Evolutionary conservation across 2,888 invertebrate genomes (phyloP), one percentile per base, ranked within the genome.

Genomic region (Epistrophella euchroma): DNA sequence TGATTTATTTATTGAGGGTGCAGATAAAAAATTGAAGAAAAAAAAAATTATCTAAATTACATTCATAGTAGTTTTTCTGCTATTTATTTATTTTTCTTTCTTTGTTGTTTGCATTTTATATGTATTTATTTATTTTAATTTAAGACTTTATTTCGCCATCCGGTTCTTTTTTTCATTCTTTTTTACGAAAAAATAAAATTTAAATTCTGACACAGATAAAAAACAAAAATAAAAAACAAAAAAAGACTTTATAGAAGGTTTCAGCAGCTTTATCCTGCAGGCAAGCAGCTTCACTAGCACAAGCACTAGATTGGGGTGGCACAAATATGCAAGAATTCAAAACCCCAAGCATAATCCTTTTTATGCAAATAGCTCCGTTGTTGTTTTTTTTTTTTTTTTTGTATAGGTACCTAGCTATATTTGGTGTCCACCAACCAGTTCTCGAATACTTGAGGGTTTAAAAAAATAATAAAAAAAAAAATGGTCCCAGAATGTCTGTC

Each of bases 1-100:
- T 78, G 78, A 78, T 78, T 78, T 78, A 78, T 78, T 78, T 78
- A 78, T 78, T 62, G 71, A 55, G 71, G 78, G 52, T 66, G 64
- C 32, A 60, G 40, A 70, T 37, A 68, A 60, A 56, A 35, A 56
- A 4, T 19, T 7, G 7, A 43, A 43, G 15, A 47, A 19, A 47
- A 56, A 56, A 56, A 32, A 52, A 55, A 52, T 47, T 19, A 77
- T 70, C 70, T 77, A 60, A 70, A 77, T 70, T 70, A 77, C 76
- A 77, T 70, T 77, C 70, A 77, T 60, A 60, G 68, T 32, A 68
- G 56, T 58, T 77, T 76, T 52, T 77, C 47, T 35, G 28, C 58
- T 56, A 35, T 56, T 55, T 43, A 37, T 28, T 17, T 32, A 43
- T 55, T 55, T 55, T 55, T 56, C 17, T 56, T 11, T 25, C 10